Conservation (phyloP, 2,797 vertebrate genomes). For the Premnoplex brunnescens region DNA sequence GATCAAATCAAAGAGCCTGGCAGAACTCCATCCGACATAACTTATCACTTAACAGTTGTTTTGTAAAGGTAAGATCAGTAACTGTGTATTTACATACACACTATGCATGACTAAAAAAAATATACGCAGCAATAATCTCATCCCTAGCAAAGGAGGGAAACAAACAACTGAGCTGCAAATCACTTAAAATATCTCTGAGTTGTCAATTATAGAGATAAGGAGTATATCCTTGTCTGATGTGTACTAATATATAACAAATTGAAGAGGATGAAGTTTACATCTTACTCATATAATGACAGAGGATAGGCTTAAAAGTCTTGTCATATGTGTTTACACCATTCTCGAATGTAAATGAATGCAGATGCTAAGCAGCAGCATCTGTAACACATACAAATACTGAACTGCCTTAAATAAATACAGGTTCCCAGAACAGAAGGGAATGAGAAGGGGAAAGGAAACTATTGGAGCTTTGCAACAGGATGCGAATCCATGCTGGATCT, state of each 20-base stretch:
- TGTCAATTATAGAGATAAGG: slow-evolving; percentile 21
- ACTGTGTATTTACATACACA: background rate
- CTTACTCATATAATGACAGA: slow-evolving; percentile 24
- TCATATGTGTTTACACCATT: slow-evolving; percentile 68
- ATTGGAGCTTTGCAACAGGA: slow-evolving; percentile 94
- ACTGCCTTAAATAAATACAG: slow-evolving; percentile 73
- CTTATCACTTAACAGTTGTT: slow-evolving; percentile 98
- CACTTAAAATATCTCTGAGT: background rate
- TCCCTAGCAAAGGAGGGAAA: background rate
- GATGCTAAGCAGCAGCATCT: slow-evolving; percentile 68
- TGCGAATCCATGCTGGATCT: slow-evolving; percentile 97
- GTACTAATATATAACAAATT: slow-evolving; percentile 48
- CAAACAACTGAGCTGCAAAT: slow-evolving; percentile 30
- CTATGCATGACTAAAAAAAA: slow-evolving; percentile 20
- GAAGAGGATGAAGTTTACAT: slow-evolving; percentile 42
- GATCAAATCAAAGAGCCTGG: slow-evolving; percentile 97
- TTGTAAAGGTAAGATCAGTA: slow-evolving; percentile 87
- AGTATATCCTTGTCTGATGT: slow-evolving; percentile 18
- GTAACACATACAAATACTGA: slow-evolving; percentile 47
- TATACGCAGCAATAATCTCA: background rate
- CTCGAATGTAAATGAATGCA: slow-evolving; percentile 63
- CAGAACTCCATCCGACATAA: slow-evolving; percentile 99
- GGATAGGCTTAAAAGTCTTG: slow-evolving; percentile 51
- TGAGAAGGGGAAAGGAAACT: slow-evolving; percentile 96
- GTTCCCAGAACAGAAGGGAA: slow-evolving; percentile 94